Evolutionary conservation across 2,888 invertebrate species (phyloP), one percentile per base, ranked within the genome.

Genomic region (Brachypalpus laphriformis): DNA sequence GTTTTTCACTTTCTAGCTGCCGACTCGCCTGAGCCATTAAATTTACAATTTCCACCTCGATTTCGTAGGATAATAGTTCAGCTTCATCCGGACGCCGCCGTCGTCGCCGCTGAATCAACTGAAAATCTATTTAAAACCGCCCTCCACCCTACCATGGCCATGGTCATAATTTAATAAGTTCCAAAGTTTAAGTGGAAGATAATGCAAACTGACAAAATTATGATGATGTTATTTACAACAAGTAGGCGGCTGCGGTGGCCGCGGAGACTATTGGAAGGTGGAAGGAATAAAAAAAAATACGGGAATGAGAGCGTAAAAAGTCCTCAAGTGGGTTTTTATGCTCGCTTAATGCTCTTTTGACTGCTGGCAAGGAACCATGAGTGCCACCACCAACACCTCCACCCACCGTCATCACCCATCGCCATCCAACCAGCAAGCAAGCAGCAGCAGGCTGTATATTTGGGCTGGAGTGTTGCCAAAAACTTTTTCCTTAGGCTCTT

Each of bases 201-300:
- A 86, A 86, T 86, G 86, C 86, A 86, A 86, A 86, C 86, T 86
- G 86, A 86, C 86, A 86, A 82, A 86, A 86, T 86, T 86, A 86
- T 86, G 86, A 86, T 82, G 86, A 86, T 86, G 86, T 86, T 82
- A 86, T 86, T 86, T 86, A 86, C 85, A 85, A 85, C 75, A 85
- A 76, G 85, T 75, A 71, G 85, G 85, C 56, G 77, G 47, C 34
- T 18, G 25, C 20, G 56, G 20, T 61, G 63, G 63, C 31, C 56
- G 49, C 28, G 42, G 57, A 47, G 56, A 40, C 81, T 54, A 34
- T 49, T 57, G 70, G 37, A 71, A 51, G 49, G 42, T 16, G 18
- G 31, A 56, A 20, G 22, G 31, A 66, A 57, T 47, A 61, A 76
- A 68, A 42, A 57, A 78, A 65, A 28, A 54, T 34, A 45, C 45